Evolutionary conservation across 2,797 vertebrate species (phyloP).

Genomic region (Hippopotamyrus pictus): DNA sequence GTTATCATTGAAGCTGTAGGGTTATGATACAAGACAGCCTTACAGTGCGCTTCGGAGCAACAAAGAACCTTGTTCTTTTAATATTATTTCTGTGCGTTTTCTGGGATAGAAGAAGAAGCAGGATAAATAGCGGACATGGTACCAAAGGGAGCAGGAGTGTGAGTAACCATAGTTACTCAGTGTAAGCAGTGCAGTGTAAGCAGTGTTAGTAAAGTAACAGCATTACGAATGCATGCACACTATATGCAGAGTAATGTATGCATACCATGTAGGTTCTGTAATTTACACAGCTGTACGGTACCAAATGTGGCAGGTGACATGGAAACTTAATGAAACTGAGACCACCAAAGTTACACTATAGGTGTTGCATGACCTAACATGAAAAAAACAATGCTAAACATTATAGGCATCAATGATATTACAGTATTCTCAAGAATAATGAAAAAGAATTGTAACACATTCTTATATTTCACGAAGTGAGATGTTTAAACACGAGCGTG

Average conservation of each 20-base stretch:
- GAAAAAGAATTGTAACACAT: background rate
- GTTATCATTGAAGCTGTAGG: background rate
- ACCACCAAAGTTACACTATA: background rate
- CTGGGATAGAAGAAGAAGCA: background rate
- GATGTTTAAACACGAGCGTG: background rate
- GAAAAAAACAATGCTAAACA: background rate
- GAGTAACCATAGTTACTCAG: background rate
- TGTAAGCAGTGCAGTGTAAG: background rate
- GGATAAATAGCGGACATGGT: background rate
- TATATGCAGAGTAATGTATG: background rate
- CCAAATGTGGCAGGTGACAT: background rate
- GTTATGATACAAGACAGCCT: background rate
- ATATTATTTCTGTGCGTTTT: background rate
- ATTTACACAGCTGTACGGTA: background rate
- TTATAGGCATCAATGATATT: background rate
- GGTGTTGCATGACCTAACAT: background rate
- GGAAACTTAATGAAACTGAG: background rate
- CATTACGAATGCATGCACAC: background rate
- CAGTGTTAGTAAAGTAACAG: background rate
- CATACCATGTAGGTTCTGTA: background rate
- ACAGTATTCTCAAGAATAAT: background rate
- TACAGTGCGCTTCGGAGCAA: background rate
- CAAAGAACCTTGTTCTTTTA: background rate
- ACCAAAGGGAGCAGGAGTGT: background rate
- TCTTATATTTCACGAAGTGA: background rate